Evolutionary conservation across 1,140 invertebrate species (phyloP).

Genomic region (Drosophila malerkotliana): DNA sequence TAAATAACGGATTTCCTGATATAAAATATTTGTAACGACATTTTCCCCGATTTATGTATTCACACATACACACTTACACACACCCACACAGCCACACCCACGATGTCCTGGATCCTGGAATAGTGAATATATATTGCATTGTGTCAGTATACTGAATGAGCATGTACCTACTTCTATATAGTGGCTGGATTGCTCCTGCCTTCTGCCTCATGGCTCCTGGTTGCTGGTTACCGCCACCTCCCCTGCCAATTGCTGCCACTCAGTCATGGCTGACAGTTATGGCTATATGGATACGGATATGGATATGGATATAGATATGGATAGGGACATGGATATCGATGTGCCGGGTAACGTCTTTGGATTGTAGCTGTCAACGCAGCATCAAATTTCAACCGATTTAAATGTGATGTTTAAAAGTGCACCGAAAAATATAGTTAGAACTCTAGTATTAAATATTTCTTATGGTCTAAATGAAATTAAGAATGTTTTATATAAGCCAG

Average conservation of each 20-base stretch:
- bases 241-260: conserved; percentile 57
- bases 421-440: background rate
- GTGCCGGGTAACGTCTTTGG: conserved; percentile 59
- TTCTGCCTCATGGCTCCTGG: background rate
- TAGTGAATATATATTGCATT: conserved; percentile 32
- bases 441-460: background rate
- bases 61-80: conserved; percentile 11
- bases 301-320: conserved; percentile 40
- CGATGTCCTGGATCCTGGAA: background rate
- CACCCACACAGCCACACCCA: conserved; percentile 1
- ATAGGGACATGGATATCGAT: conserved; percentile 28
- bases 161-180: conserved; percentile 21
- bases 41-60: conserved; percentile 70
- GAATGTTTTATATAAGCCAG: background rate
- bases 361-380: conserved; percentile 72
- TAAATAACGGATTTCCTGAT: conserved; percentile 81
- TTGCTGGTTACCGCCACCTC: background rate
- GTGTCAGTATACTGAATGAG: conserved; percentile 38
- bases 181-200: conserved; percentile 18
- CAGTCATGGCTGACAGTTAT: conserved; percentile 62
- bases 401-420: conserved; percentile 43
- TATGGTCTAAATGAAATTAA: background rate
- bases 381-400: conserved; percentile 59
- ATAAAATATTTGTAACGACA: conserved; percentile 81
- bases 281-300: conserved; percentile 58